Conservation (phyloP, 2,113 vertebrate species). For the Colius striatus region DNA sequence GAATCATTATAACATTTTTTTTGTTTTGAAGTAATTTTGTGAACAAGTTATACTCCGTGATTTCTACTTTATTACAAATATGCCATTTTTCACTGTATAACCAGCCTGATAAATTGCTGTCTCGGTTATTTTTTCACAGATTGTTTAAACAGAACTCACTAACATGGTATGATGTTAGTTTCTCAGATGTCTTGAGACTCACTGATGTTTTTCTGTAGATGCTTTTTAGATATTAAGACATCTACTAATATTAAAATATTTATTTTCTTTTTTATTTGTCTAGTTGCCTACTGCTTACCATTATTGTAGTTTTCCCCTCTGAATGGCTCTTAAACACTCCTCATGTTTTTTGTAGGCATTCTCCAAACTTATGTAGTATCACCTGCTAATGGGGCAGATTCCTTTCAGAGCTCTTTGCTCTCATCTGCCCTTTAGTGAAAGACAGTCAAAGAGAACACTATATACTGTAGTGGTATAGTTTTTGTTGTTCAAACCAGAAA, state of each 20-base stretch:
- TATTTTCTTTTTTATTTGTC: not conserved
- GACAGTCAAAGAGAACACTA: not conserved
- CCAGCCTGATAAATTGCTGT: not conserved
- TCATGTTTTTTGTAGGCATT: not conserved
- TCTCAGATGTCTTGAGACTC: not conserved
- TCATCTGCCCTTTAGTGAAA: not conserved
- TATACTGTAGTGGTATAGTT: not conserved
- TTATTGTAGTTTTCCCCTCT: not conserved
- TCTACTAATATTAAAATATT: not conserved
- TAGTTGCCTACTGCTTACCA: not conserved
- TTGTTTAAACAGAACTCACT: not conserved
- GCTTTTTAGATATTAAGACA: not conserved
- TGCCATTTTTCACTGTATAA: not conserved
- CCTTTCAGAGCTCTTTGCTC: not conserved
- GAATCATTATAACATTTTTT: not conserved
- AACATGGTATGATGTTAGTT: not conserved
- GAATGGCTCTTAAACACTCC: not conserved
- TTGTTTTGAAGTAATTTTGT: not conserved
- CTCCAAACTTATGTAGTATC: not conserved
- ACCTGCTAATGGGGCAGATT: not conserved
- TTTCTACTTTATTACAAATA: not conserved
- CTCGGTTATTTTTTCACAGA: not conserved
- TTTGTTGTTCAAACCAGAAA: not conserved
- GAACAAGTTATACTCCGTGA: not conserved
- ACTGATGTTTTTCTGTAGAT: not conserved